phyloP scores from a whole-genome alignment of 2,888 invertebrate genomes.

The Tubulanus polymorphus region DNA sequence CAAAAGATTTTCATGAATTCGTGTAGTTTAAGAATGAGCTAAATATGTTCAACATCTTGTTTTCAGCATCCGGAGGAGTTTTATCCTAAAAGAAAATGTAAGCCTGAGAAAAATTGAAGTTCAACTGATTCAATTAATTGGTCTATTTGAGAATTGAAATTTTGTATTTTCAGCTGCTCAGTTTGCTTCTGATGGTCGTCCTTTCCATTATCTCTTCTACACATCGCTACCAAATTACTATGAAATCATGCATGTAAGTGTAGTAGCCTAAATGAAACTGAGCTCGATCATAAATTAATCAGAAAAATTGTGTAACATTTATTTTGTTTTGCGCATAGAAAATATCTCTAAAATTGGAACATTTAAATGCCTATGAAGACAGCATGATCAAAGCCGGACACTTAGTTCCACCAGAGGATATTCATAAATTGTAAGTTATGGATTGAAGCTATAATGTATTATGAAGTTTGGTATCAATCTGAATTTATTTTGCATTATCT shows the following conservation, averaged over 20 bases:
- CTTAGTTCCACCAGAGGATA: conserved; percentile 15
- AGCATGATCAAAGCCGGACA: conserved; percentile 64
- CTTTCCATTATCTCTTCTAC: conserved; percentile 87
- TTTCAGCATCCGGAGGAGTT: conserved; percentile 69
- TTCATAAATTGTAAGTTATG: conserved; percentile 48
- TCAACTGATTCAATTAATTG: neutral
- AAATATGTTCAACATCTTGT: too few relatives aligned
- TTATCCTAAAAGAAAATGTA: conserved; percentile 49
- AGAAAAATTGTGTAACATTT: too few relatives aligned
- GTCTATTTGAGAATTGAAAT: neutral
- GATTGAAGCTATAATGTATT: neutral
- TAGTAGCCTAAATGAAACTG: neutral
- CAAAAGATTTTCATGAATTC: too few relatives aligned
- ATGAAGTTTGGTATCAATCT: too few relatives aligned
- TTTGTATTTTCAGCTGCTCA: conserved; percentile 55
- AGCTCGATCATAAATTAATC: neutral
- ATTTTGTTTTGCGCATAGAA: conserved; percentile 58
- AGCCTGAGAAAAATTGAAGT: conserved; percentile 3
- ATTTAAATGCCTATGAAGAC: conserved; percentile 69
- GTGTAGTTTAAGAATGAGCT: too few relatives aligned
- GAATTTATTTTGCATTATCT: too few relatives aligned
- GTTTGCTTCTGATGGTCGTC: conserved; percentile 86
- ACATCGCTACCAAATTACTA: conserved; percentile 84
- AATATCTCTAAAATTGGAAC: conserved; percentile 66
- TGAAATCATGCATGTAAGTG: conserved; percentile 70